A percentile compares a stretch with the other conserved stretches of the same genome.
phyloP scores from a whole-genome alignment of 2,113 vertebrate species.

The Gracilinanus agilis region DNA sequence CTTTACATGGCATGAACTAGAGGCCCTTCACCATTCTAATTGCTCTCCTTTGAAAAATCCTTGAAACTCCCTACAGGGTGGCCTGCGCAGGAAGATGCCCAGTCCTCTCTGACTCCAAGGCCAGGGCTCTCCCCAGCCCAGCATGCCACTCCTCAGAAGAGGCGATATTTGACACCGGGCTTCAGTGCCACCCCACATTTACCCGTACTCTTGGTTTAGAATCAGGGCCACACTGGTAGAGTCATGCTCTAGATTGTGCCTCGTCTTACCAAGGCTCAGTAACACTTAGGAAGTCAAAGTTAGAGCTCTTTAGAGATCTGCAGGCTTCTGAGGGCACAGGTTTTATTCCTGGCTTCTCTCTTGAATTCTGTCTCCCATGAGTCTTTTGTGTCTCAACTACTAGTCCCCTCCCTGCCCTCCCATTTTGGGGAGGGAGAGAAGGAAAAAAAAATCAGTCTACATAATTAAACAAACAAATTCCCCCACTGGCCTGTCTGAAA shows the following conservation, averaged over 20 bases:
- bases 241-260: not conserved
- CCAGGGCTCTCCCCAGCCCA: too few relatives aligned
- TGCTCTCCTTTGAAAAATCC: not conserved
- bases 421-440: not conserved
- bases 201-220: not conserved
- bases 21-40: not conserved
- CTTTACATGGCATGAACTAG: not conserved
- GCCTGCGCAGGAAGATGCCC: not conserved
- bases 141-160: too few relatives aligned
- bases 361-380: not conserved
- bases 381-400: too few relatives aligned
- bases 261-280: not conserved
- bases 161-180: too few relatives aligned
- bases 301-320: not conserved
- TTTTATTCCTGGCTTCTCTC: not conserved
- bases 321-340: not conserved
- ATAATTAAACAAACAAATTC: too few relatives aligned
- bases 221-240: not conserved
- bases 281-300: not conserved
- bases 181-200: not conserved
- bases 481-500: not conserved
- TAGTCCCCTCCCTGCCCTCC: not conserved
- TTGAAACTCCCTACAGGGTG: not conserved
- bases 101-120: not conserved
- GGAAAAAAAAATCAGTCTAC: not conserved